Evolutionary conservation across 1,140 invertebrate species (phyloP).

Genomic region (Sogatella furcifera): DNA sequence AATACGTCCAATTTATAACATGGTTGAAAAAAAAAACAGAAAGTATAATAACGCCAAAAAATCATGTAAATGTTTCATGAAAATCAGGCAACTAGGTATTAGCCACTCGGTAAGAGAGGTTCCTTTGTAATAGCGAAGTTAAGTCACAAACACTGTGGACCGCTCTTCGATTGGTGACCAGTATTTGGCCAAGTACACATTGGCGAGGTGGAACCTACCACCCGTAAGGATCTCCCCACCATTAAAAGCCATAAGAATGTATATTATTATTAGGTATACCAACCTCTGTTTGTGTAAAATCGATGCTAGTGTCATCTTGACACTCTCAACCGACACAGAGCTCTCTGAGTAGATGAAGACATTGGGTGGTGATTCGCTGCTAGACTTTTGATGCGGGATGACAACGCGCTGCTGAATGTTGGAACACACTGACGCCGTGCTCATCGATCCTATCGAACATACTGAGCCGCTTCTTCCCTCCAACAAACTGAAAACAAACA

Average conservation of each 20-base stretch:
- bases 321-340: slow-evolving; percentile 52
- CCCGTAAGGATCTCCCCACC: too few species aligned
- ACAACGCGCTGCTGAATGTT: not conserved
- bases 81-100: too few species aligned
- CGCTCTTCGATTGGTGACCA: too few species aligned
- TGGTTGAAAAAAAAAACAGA: too few species aligned
- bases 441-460: slow-evolving; percentile 20
- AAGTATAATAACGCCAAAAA: too few species aligned
- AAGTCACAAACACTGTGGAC: too few species aligned
- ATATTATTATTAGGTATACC: slow-evolving; percentile 17
- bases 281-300: slow-evolving; percentile 60
- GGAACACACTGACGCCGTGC: slow-evolving; percentile 15
- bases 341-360: slow-evolving; percentile 75
- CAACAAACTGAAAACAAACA: slow-evolving; percentile 3
- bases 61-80: too few species aligned
- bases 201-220: too few species aligned
- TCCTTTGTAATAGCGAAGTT: too few species aligned
- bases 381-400: slow-evolving; percentile 6
- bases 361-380: slow-evolving; percentile 57
- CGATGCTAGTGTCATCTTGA: slow-evolving; percentile 51
- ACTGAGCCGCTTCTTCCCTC: slow-evolving; percentile 21
- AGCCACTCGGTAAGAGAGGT: too few species aligned
- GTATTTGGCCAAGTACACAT: too few species aligned
- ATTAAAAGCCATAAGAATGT: not conserved
- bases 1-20: too few species aligned